Conservation (phyloP, 2,113 vertebrate species). For the Esox niger region DNA sequence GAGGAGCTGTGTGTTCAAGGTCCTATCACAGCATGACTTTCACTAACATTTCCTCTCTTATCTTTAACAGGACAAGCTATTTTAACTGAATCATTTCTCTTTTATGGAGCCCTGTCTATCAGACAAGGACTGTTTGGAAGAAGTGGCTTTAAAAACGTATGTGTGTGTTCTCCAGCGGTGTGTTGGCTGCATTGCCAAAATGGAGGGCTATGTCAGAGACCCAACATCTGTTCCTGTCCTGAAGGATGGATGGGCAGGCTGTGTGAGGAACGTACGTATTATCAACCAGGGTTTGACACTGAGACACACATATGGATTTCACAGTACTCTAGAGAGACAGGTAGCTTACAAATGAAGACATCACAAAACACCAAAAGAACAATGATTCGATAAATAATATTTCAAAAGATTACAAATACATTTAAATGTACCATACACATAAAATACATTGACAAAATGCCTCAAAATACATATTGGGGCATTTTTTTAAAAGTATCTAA, state of each 20-base stretch:
- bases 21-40: background rate
- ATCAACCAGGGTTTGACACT: background rate
- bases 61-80: background rate
- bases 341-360: no score
- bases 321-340: no score
- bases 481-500: no score
- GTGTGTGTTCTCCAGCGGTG: slow-evolving; percentile 73
- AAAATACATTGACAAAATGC: no score
- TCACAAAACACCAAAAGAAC: no score
- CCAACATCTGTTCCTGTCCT: slow-evolving; percentile 88
- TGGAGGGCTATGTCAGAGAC: slow-evolving; percentile 88
- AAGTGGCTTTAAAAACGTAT: background rate
- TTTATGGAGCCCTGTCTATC: no score
- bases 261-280: slow-evolving; percentile 91
- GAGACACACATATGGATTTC: background rate
- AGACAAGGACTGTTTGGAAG: background rate
- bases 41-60: background rate
- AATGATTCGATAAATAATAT: no score
- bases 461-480: no score
- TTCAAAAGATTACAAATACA: no score
- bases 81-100: slow-evolving; percentile 4
- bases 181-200: slow-evolving; percentile 95
- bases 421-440: no score
- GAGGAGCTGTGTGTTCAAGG: background rate
- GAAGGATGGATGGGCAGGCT: slow-evolving; percentile 97